phyloP scores from a whole-genome alignment of 2,113 vertebrate species.

The Ochotona curzoniae region DNA sequence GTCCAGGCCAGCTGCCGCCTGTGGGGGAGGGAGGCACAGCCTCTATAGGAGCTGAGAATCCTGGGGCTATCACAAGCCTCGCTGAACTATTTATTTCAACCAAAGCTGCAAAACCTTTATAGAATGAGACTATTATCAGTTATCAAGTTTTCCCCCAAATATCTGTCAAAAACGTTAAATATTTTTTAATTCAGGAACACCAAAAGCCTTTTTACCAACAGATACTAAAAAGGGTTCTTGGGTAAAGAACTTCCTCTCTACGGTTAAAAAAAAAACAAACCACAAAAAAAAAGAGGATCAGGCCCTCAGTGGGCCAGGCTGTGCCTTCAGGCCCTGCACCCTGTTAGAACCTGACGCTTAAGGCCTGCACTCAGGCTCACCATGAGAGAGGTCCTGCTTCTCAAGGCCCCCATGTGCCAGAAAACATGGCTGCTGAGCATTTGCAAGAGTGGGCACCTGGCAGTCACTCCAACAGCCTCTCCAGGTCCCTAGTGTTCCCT shows the following conservation, averaged over 20 bases:
- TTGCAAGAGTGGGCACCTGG: accelerated
- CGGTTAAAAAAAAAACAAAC: background rate
- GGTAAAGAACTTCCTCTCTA: constrained; percentile 60
- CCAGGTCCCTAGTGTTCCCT: background rate
- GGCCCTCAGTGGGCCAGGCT: background rate
- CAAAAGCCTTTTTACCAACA: constrained; percentile 49
- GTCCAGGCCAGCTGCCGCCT: constrained; percentile 26
- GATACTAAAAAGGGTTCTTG: constrained; percentile 52
- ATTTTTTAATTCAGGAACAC: constrained; percentile 49
- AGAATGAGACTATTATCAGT: background rate
- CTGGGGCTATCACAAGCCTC: background rate
- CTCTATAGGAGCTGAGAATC: background rate
- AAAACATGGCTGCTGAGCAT: background rate
- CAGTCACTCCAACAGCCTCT: background rate
- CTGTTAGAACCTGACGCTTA: constrained; percentile 34
- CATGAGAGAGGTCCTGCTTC: background rate
- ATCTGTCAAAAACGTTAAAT: background rate
- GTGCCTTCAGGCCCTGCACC: background rate
- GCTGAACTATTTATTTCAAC: background rate
- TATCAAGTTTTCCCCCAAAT: background rate
- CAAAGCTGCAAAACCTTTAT: background rate
- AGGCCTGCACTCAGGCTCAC: background rate
- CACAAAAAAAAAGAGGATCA: constrained; percentile 49
- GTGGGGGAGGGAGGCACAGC: background rate
- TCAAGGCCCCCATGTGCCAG: background rate